Evolutionary conservation across 2,888 invertebrate species (phyloP), one percentile per base, ranked within the genome.

Genomic region (Drosophila gaucha): DNA sequence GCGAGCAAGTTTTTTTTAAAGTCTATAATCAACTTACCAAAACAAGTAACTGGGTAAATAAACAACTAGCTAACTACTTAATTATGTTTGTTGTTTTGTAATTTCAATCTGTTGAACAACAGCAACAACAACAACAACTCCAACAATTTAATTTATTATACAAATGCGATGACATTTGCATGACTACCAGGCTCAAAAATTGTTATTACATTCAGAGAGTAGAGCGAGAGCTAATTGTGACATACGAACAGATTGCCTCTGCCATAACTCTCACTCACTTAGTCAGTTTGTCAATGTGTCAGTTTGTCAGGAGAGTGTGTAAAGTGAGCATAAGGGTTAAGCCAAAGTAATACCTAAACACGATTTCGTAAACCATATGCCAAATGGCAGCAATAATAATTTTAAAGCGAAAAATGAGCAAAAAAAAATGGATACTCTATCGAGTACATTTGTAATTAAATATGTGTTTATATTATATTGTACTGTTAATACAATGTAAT

Each of bases 191-290:
- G 30, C 20, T 35, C 36, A 38, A 24, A 54, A 28, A 50, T 26
- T 31, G 36, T 54, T 64, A 36, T 54, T 47, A 64, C 35, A 31
- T 47, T 8, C 54, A 41, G 20, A 41, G 20, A 22, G 36, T 22
- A 31, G 51, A 22, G 36, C 41, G 44, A 22, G 26, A n/a, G 63
- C 39, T 57, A 72, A 68, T 68, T 74, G 63, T 63, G 63, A 36
- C 36, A 51, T 24, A 52, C 38, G 44, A 49, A 39, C 30, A 22
- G 30, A 51, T 39, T 51, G 30, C 51, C 30, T 22, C 38, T 39
- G 39, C 6, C 51, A 51, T 28, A 51, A 39, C 26, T 39, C 38
- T 10, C 38, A 39, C 20, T 56, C 60, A 39, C 67, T 46, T 47
- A 36, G 30, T 33, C 22, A 20, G 39, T 49, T 35, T 41, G 46